Evolutionary conservation across 2,113 vertebrate species (phyloP), one percentile per base, ranked within the genome.

Genomic region (Clarias magur): DNA sequence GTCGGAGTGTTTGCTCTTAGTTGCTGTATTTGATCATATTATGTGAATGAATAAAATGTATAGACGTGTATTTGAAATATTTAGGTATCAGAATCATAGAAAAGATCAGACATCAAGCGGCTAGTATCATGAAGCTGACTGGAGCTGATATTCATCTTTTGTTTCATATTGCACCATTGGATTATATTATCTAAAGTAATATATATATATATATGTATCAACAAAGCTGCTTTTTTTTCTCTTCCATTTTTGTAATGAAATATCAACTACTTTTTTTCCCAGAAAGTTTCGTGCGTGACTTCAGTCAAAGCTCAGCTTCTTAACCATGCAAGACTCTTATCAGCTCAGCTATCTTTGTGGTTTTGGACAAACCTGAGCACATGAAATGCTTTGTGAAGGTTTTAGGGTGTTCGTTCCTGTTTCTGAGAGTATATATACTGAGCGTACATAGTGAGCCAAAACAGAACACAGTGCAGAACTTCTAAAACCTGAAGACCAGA

Each of bases 261-360:
- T 67, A 59, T 82, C 82, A 34, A 48, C 62, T 82, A 12, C 2
- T 11, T 65, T 65, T n/a, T 10, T n/a, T 12, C 12, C 63, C 3
- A 48, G 1, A 80, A 11, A 15, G 79, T 73, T 86, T 59, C 17
- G 48, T 53, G 19, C 75, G 67, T 82, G 75, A 62, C 85, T 86
- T 80, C 30, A 63, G 65, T 87, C 34, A 38, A 82, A 78, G 62
- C 19, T 42, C 70, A 56, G 80, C 1, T 25, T 73, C 72, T 56
- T n/a, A 38, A 83, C 62, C 72, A 34, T 67, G 25, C 8, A 16
- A 23, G 72, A 75, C 38, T 19, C 67, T 89, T 90, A 88, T 88
- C 87, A 62, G 25, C 30, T 17, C 21, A 48, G 4, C n/a, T 21
- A 21, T 42, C 30, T 9, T 42, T 86, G 81, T 72, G 89, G 63